These are phyloP conservation scores for Accipiter virgatus DNA, from an alignment of 2,113 vertebrate species.

Conservation along the genomic window DNA sequence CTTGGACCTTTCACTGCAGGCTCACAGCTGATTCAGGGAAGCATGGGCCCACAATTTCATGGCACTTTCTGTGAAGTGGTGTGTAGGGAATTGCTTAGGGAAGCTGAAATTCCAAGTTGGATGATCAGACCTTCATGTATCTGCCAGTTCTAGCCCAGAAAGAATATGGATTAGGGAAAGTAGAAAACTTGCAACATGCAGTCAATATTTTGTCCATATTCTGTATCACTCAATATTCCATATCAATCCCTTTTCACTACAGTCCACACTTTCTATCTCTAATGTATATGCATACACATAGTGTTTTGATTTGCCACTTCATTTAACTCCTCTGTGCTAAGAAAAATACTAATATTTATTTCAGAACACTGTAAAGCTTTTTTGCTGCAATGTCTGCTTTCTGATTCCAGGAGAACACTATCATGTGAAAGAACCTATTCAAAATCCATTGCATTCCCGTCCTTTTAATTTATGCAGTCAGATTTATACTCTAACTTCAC, in stretches of 20 bases:
- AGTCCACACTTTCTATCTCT: background rate
- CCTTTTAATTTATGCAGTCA: constrained; percentile 60
- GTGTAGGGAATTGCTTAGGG: background rate
- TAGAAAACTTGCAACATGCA: background rate
- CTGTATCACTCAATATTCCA: background rate
- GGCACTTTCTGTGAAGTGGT: background rate
- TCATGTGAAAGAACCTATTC: constrained; percentile 67
- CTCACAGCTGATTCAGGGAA: background rate
- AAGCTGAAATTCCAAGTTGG: background rate
- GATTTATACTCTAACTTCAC: constrained; percentile 46
- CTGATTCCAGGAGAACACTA: constrained; percentile 54
- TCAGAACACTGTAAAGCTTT: constrained; percentile 52
- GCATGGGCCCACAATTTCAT: background rate
- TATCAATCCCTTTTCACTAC: background rate
- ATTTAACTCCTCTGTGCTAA: constrained; percentile 56
- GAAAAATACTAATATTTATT: constrained; percentile 56
- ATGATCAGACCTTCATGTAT: background rate
- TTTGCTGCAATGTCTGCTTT: constrained; percentile 38
- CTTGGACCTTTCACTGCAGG: background rate
- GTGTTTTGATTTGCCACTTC: constrained; percentile 36
- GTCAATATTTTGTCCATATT: background rate
- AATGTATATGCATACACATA: constrained; percentile 7
- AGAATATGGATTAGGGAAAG: background rate
- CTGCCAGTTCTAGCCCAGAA: background rate
- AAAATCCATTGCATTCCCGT: constrained; percentile 56